A percentile compares a stretch with the other conserved stretches of the same genome.
These are phyloP conservation scores for Chymomyza caudatula DNA, from an alignment of 2,888 invertebrate genomes.

Conservation along the genomic window DNA sequence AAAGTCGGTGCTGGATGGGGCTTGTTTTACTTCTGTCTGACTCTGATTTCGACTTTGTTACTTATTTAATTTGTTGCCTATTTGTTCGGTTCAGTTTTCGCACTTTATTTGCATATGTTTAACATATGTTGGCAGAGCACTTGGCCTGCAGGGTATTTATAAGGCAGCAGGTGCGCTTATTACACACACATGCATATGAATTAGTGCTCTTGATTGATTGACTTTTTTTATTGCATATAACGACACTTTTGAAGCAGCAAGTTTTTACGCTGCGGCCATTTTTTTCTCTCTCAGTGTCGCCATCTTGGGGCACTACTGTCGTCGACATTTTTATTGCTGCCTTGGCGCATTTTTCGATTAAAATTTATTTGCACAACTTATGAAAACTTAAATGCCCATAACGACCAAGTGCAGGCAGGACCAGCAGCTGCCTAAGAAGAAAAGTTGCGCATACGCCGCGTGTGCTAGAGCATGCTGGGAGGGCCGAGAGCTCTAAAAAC, in stretches of 20 bases:
- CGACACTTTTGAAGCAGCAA: not conserved
- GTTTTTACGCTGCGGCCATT: not conserved
- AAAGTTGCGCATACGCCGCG: not conserved
- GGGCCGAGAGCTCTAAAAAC: constrained; percentile 18
- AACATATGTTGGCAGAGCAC: constrained; percentile 42
- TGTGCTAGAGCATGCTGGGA: not conserved
- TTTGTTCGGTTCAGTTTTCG: constrained; percentile 35
- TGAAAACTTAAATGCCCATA: constrained; percentile 70
- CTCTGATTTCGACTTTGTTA: constrained; percentile 62
- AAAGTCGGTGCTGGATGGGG: not conserved
- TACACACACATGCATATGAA: not conserved
- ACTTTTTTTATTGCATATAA: too few species aligned
- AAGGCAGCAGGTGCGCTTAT: not conserved
- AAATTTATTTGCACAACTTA: constrained; percentile 70
- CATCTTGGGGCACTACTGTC: not conserved
- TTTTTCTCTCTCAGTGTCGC: not conserved
- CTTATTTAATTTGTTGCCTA: constrained; percentile 72
- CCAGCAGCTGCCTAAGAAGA: not conserved
- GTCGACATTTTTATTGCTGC: constrained; percentile 11
- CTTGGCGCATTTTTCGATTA: constrained; percentile 69
- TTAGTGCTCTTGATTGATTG: not conserved
- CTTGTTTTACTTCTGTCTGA: constrained; percentile 10
- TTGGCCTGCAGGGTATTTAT: not conserved
- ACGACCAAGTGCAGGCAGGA: constrained; percentile 43
- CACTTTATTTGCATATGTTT: constrained; percentile 66